phyloP scores from a whole-genome alignment of 1,140 invertebrate species.

The Medauroidea extradentata region DNA sequence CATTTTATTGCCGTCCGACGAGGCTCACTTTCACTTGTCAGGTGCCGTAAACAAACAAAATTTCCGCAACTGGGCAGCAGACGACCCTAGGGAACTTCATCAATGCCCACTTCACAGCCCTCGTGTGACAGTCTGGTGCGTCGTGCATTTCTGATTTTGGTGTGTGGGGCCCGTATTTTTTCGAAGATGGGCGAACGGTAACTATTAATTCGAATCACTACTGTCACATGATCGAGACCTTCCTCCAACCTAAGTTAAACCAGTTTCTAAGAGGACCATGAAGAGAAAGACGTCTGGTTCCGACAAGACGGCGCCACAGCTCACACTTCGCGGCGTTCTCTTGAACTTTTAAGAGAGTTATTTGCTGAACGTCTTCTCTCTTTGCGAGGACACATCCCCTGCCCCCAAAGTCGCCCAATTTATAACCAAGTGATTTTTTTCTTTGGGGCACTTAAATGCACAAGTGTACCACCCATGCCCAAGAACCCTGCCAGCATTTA shows the following conservation, averaged over 20 bases:
- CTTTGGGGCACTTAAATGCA: constrained; percentile 8
- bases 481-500: constrained; percentile 5
- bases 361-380: background rate
- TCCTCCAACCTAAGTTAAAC: too few species aligned
- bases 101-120: constrained; percentile 7
- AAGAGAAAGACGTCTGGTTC: too few species aligned
- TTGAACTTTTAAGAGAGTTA: background rate
- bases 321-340: constrained; percentile 5
- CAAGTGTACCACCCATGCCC: constrained; percentile 2
- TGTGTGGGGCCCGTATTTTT: too few species aligned
- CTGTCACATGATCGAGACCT: too few species aligned
- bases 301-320: too few species aligned
- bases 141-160: background rate
- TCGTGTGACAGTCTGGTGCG: background rate
- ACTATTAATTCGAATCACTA: too few species aligned
- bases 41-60: constrained; percentile 16
- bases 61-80: constrained; percentile 6
- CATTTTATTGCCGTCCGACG: background rate
- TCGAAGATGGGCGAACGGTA: too few species aligned
- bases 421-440: constrained; percentile 1
- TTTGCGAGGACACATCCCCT: constrained; percentile 12
- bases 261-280: too few species aligned
- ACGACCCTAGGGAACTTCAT: constrained; percentile 9
- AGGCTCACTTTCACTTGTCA: constrained; percentile 19
- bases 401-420: background rate